Conservation (phyloP, 2,113 vertebrate genomes). For the Hepsetus odoe region DNA sequence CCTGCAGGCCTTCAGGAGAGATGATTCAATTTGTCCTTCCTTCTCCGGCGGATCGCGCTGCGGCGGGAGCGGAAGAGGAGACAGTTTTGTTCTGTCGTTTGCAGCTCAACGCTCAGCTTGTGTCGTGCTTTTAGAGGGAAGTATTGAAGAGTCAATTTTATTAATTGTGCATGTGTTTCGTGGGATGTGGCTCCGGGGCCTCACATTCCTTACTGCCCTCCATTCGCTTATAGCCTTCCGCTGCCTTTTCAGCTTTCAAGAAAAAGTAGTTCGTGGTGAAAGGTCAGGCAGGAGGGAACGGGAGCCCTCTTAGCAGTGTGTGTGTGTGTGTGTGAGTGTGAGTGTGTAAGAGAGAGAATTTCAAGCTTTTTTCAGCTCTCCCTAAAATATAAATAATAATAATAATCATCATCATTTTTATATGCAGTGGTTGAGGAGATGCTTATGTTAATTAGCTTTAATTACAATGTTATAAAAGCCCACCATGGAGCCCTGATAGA, state of each 20-base stretch:
- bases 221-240: neutral
- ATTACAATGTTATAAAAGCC: slow-evolving; percentile 44
- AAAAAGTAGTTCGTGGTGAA: neutral
- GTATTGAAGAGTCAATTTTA: slow-evolving; percentile 10
- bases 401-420: slow-evolving; percentile 39
- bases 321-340: slow-evolving; percentile 28
- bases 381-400: slow-evolving; percentile 27
- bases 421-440: slow-evolving; percentile 24
- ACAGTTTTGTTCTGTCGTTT: slow-evolving; percentile 52
- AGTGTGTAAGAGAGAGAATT: too few species aligned
- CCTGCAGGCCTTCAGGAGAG: slow-evolving; percentile 33
- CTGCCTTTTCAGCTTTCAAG: neutral
- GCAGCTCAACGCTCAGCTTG: slow-evolving; percentile 41
- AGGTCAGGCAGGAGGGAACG: neutral
- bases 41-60: slow-evolving; percentile 25
- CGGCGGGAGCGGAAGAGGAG: slow-evolving; percentile 21
- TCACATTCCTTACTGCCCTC: neutral
- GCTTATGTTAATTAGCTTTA: slow-evolving; percentile 54
- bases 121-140: slow-evolving; percentile 1
- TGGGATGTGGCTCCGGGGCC: neutral
- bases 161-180: slow-evolving; percentile 43
- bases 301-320: neutral
- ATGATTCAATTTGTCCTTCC: slow-evolving; percentile 52
- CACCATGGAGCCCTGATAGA: slow-evolving; percentile 42
- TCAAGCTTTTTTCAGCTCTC: too few species aligned